Evolutionary conservation across 2,888 invertebrate genomes (phyloP).

Genomic region (Cetonia aurata): DNA sequence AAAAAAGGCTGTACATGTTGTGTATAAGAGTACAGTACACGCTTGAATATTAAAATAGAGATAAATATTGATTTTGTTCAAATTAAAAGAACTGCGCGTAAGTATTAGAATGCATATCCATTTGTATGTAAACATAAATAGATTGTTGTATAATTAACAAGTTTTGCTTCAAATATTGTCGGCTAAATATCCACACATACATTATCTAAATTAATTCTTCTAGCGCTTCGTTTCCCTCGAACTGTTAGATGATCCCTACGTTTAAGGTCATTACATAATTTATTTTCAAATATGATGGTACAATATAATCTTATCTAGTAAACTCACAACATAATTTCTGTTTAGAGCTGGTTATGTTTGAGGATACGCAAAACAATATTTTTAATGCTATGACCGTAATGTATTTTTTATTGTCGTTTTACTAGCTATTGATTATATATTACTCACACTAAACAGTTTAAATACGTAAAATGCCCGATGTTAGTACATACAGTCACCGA

Average conservation of each 20-base stretch:
- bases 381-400: too few relatives aligned
- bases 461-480: too few relatives aligned
- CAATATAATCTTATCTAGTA: slow-evolving; percentile 4
- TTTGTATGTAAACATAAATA: slow-evolving; percentile 3
- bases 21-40: too few relatives aligned
- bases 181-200: slow-evolving; percentile 3
- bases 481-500: too few relatives aligned
- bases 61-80: too few relatives aligned
- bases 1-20: too few relatives aligned
- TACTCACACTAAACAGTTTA: too few relatives aligned
- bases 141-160: slow-evolving; percentile 13
- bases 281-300: slow-evolving; percentile 5
- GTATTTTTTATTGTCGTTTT: too few relatives aligned
- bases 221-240: slow-evolving; percentile 21
- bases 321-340: slow-evolving; percentile 10
- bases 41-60: too few relatives aligned
- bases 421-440: too few relatives aligned
- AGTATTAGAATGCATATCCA: not conserved
- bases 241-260: slow-evolving; percentile 22
- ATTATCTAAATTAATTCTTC: slow-evolving; percentile 16
- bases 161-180: slow-evolving; percentile 9
- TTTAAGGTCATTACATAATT: slow-evolving; percentile 26
- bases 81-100: too few relatives aligned
- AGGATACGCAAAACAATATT: too few relatives aligned
- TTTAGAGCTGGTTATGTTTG: not conserved